Evolutionary conservation across 2,797 vertebrate genomes (phyloP).

Genomic region (Myotis daubentonii): DNA sequence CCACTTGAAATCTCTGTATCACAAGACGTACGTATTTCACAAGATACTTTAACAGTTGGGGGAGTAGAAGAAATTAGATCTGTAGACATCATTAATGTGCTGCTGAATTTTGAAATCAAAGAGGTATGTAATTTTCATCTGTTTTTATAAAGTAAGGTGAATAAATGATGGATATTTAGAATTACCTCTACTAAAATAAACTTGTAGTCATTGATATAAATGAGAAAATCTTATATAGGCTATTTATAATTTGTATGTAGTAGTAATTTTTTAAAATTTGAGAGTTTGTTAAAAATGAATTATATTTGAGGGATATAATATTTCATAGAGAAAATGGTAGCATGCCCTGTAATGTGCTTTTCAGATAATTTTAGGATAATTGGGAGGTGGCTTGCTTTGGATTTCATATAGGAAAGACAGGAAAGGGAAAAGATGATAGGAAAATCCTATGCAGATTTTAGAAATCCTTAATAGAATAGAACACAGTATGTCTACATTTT

Average conservation of each 20-base stretch:
- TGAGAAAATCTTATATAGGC: neutral
- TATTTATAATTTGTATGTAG: neutral
- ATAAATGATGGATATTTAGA: slow-evolving; percentile 45
- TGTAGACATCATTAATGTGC: slow-evolving; percentile 88
- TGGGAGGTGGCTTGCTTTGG: neutral
- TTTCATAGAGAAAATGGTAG: slow-evolving; percentile 38
- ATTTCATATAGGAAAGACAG: neutral
- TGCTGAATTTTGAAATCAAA: slow-evolving; percentile 95
- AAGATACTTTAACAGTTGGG: slow-evolving; percentile 54
- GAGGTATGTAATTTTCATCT: slow-evolving; percentile 86
- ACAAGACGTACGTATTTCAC: slow-evolving; percentile 57
- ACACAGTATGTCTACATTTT: neutral
- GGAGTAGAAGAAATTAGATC: slow-evolving; percentile 53
- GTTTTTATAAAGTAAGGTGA: slow-evolving; percentile 34
- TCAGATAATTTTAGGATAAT: neutral
- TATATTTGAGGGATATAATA: neutral
- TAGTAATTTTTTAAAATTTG: slow-evolving; percentile 26
- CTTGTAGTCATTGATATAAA: slow-evolving; percentile 8
- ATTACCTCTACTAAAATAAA: slow-evolving; percentile 46
- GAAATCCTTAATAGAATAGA: neutral
- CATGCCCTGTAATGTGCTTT: neutral
- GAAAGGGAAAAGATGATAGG: neutral
- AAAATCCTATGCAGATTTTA: slow-evolving; percentile 42
- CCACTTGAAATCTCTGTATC: neutral
- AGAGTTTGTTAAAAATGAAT: slow-evolving; percentile 15